Percentiles rank a stretch among this genome's conserved stretches.
These are phyloP conservation scores for Euborellia annulipes DNA, from an alignment of 1,140 invertebrate species.

Conservation along the genomic window DNA sequence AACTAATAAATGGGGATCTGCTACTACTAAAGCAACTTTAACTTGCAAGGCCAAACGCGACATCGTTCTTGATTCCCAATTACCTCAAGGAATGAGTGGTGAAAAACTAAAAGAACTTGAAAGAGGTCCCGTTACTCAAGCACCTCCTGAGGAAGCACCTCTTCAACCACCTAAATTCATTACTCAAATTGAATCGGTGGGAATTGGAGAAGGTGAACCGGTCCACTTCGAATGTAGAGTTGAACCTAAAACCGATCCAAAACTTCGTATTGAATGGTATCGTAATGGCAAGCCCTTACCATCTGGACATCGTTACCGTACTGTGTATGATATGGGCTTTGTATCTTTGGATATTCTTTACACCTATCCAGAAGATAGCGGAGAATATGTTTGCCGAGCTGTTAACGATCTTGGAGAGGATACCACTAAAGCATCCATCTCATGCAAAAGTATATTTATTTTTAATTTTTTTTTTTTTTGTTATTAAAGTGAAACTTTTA, in stretches of 20 bases:
- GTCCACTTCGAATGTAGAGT: conserved; percentile 90
- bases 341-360: conserved; percentile 88
- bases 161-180: conserved; percentile 66
- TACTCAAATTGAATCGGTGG: conserved; percentile 54
- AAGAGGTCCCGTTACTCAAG: conserved; percentile 54
- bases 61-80: conserved; percentile 80
- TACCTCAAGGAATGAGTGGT: conserved; percentile 81
- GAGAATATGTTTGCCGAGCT: conserved; percentile 79
- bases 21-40: conserved; percentile 67
- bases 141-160: conserved; percentile 45
- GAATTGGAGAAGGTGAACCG: conserved; percentile 74
- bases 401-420: conserved; percentile 79
- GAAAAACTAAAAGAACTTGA: conserved; percentile 88
- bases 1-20: conserved; percentile 70
- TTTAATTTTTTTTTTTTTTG: conserved; percentile 15
- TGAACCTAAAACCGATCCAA: conserved; percentile 88
- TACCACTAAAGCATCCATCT: conserved; percentile 63
- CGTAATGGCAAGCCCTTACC: conserved; percentile 76
- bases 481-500: conserved; percentile 61
- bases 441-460: conserved; percentile 53
- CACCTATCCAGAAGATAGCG: conserved; percentile 84
- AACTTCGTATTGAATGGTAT: conserved; percentile 82
- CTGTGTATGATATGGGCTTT: conserved; percentile 87
- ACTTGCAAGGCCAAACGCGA: conserved; percentile 71
- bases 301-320: conserved; percentile 79